Evolutionary conservation across 2,113 vertebrate genomes (phyloP).

Genomic region (Picathartes gymnocephalus): DNA sequence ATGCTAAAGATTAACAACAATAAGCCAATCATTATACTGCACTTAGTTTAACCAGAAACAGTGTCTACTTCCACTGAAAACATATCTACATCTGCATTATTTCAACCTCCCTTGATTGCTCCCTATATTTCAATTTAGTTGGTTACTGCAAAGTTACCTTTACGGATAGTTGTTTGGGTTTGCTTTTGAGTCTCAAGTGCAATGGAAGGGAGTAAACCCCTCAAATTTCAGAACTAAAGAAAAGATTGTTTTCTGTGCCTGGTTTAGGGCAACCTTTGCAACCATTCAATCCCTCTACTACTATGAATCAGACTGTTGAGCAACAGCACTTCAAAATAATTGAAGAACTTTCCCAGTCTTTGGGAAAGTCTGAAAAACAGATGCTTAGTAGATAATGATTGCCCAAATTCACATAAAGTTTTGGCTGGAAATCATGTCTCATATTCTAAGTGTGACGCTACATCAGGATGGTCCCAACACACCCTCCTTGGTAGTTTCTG

Average conservation of each 20-base stretch:
- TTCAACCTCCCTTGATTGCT: neutral
- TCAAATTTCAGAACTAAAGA: neutral
- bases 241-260: neutral
- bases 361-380: neutral
- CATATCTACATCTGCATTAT: neutral
- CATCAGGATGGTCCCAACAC: neutral
- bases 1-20: neutral
- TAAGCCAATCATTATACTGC: neutral
- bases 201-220: neutral
- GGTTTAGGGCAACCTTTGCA: neutral
- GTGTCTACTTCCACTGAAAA: neutral
- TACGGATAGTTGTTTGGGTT: neutral
- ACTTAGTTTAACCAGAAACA: neutral
- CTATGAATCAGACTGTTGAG: neutral
- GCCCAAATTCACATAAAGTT: neutral
- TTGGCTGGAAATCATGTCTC: neutral
- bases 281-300: neutral
- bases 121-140: neutral
- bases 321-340: neutral
- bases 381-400: neutral
- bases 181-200: neutral
- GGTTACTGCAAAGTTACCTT: neutral
- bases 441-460: rapidly evolving
- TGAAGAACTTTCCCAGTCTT: neutral
- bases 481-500: neutral